These are phyloP conservation scores for Melanotus villosus DNA, from an alignment of 2,888 invertebrate species.

Conservation along the genomic window DNA sequence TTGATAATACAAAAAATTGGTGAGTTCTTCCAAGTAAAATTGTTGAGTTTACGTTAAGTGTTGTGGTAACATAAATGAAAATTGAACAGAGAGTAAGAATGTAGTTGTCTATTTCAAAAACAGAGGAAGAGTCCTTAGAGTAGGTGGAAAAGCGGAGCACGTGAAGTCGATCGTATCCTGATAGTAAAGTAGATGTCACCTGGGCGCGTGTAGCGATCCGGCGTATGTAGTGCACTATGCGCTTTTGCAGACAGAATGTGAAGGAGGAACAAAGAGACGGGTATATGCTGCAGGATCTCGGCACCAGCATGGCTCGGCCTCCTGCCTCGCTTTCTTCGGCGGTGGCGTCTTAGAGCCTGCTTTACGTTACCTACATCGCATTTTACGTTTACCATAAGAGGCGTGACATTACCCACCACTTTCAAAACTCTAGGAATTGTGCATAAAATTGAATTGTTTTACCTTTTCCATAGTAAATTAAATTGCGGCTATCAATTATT, in stretches of 20 bases:
- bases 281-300: constrained; percentile 57
- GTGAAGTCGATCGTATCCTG: not conserved
- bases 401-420: constrained; percentile 46
- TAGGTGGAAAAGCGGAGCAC: not conserved
- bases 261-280: constrained; percentile 61
- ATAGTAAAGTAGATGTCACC: constrained; percentile 32
- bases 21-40: no score
- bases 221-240: constrained; percentile 61
- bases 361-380: constrained; percentile 58
- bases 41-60: no score
- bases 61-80: no score
- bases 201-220: constrained; percentile 61
- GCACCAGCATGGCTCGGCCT: constrained; percentile 56
- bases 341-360: constrained; percentile 46
- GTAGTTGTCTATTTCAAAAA: no score
- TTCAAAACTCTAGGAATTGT: constrained; percentile 17
- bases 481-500: not conserved
- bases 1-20: no score
- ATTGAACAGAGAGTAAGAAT: no score
- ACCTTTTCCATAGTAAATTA: not conserved
- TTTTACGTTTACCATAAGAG: constrained; percentile 55
- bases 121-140: not conserved
- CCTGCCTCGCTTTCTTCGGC: constrained; percentile 54
- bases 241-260: constrained; percentile 60
- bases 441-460: constrained; percentile 9